Evolutionary conservation across 2,113 vertebrate genomes (phyloP), one percentile per base, ranked within the genome.

Genomic region (Hemiprocne comata): DNA sequence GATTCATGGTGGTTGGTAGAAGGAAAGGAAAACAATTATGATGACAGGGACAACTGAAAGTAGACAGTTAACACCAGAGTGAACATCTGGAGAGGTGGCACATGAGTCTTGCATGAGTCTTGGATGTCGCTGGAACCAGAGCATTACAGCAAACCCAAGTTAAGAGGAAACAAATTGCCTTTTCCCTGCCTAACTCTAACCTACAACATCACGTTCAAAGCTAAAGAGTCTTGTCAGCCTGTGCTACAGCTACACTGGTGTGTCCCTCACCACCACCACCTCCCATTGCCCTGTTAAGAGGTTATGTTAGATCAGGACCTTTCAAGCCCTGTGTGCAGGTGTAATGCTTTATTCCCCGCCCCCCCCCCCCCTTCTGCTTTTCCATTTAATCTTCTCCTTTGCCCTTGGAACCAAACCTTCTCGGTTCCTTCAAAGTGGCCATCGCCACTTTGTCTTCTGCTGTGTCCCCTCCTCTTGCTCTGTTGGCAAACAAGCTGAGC

Each of bases 1-100:
- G 40, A 13, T 40, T 7, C 2, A 0, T 0, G 1, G 58, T 24
- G 24, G 7, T 2, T 33, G n/a, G n/a, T 23, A 24, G 15, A 20
- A 71, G 29, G 28, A 40, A 33, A 77, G 18, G 42, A 16, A 29
- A 31, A 5, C 12, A 50, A 20, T 14, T 1, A 2, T 0, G 2
- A 31, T 25, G 64, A 5, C 17, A 65, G 17, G 13, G 18, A 23
- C 1, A 2, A 3, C 44, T 33, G 26, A 18, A 21, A 1, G 3
- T 5, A 17, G 25, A 6, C 20, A 26, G 33, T 7, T 17, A 1
- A 42, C 21, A 25, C 48, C 53, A 18, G 46, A 36, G 18, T 2
- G 31, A 62, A 20, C 13, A 17, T 12, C 53, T 38, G 57, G 64
- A 38, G 26, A 6, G 13, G 34, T 13, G 18, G 36, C 34, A 38